Percentiles rank a stretch among this genome's conserved stretches.
Evolutionary conservation across 2,113 vertebrate genomes (phyloP).

Genomic region (Sisor rabdophorus): DNA sequence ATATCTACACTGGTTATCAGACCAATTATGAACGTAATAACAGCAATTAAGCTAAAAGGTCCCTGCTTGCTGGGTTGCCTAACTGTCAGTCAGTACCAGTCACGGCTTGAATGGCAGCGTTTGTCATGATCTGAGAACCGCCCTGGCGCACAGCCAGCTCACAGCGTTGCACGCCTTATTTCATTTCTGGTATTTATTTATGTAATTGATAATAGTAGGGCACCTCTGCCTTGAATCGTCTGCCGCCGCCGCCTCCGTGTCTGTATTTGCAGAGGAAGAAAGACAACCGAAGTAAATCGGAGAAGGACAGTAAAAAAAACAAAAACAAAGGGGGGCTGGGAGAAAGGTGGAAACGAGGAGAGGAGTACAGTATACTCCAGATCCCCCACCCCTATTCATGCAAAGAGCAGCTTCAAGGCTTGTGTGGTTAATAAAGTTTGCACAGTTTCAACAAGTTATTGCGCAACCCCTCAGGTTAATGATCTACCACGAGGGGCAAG

Average conservation of each 20-base stretch:
- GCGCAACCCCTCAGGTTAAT: conserved; percentile 49
- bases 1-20: neutral
- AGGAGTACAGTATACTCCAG: neutral
- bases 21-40: neutral
- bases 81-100: conserved; percentile 34
- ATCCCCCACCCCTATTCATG: neutral
- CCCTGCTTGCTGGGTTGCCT: conserved; percentile 19
- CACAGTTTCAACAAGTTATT: conserved; percentile 39
- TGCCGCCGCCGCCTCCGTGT: conserved; percentile 18
- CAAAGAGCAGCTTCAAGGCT: conserved; percentile 31
- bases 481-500: conserved; percentile 34
- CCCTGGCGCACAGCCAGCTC: conserved; percentile 8
- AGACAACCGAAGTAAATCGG: conserved; percentile 2
- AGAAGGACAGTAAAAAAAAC: neutral
- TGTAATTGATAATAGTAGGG: conserved; percentile 51
- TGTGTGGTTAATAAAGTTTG: conserved; percentile 49
- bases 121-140: conserved; percentile 26
- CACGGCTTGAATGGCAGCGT: conserved; percentile 31
- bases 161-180: conserved; percentile 42
- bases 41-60: neutral
- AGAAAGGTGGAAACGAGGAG: conserved; percentile 3
- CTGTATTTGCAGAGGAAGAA: conserved; percentile 20
- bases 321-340: conserved; percentile 9
- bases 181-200: conserved; percentile 51
- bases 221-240: conserved; percentile 33